Percentiles rank a stretch among this genome's conserved stretches.
These are phyloP conservation scores for Drosophila pallidifrons DNA, from an alignment of 1,140 invertebrate species.

Conservation along the genomic window DNA sequence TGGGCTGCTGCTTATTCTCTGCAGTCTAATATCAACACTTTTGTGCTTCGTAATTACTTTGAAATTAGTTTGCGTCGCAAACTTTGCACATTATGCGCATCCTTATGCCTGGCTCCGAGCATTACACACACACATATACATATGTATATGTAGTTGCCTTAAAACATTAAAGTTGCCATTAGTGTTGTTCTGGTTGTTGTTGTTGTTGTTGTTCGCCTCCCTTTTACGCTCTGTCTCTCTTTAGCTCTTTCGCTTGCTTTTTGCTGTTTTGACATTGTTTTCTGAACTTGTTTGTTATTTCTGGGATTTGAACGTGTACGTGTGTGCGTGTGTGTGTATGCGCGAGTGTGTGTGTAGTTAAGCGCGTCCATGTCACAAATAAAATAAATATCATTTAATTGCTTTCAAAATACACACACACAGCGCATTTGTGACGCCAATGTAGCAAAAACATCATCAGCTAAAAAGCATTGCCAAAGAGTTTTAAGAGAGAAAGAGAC, in stretches of 20 bases:
- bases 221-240: conserved; percentile 4
- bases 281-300: conserved; percentile 75
- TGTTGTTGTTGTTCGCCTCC: conserved; percentile 21
- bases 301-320: conserved; percentile 49
- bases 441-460: conserved; percentile 46
- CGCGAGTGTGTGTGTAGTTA: conserved; percentile 27
- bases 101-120: conserved; percentile 65
- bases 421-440: conserved; percentile 52
- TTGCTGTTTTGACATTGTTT: conserved; percentile 68
- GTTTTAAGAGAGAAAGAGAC: background rate
- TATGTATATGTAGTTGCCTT: conserved; percentile 37
- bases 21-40: conserved; percentile 83
- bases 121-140: conserved; percentile 37
- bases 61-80: conserved; percentile 83
- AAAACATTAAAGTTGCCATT: conserved; percentile 79
- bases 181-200: conserved; percentile 47
- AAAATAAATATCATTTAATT: conserved; percentile 74
- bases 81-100: conserved; percentile 83
- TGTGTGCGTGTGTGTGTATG: conserved; percentile 14
- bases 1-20: conserved; percentile 35
- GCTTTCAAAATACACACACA: conserved; percentile 58
- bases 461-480: background rate
- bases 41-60: conserved; percentile 84
- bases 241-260: conserved; percentile 37
- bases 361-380: conserved; percentile 54